Evolutionary conservation across 2,113 vertebrate genomes (phyloP).

Genomic region (Colius striatus): DNA sequence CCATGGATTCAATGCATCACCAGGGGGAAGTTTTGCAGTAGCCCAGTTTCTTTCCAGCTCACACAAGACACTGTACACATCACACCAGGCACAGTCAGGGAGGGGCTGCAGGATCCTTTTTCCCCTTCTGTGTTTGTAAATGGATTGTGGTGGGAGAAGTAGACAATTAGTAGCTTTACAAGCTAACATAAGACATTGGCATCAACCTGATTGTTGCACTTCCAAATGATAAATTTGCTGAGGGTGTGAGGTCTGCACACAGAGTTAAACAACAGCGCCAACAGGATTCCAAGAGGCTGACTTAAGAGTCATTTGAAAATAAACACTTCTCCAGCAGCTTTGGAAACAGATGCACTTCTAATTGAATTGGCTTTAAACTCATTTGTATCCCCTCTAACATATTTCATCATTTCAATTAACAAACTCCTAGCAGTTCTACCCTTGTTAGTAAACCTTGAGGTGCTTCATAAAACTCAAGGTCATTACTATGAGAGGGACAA

Average conservation of each 20-base stretch:
- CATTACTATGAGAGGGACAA: conserved; percentile 28
- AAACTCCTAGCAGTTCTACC: conserved; percentile 42
- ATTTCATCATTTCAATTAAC: conserved; percentile 73
- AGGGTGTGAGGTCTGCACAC: neutral
- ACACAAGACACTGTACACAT: fast-evolving
- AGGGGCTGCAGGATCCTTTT: neutral
- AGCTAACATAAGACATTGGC: neutral
- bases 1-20: neutral
- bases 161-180: neutral
- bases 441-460: conserved; percentile 58
- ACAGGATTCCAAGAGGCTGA: conserved; percentile 17
- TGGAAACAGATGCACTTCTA: conserved; percentile 64
- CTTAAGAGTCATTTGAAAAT: conserved; percentile 21
- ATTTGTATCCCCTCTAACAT: conserved; percentile 55
- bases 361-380: conserved; percentile 70
- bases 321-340: conserved; percentile 47
- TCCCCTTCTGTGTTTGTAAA: neutral
- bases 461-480: conserved; percentile 64
- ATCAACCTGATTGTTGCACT: neutral
- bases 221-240: conserved; percentile 26
- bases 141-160: neutral
- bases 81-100: neutral
- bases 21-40: fast-evolving
- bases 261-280: conserved; percentile 18
- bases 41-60: neutral